Percentiles rank a stretch among this genome's conserved stretches.
These are phyloP conservation scores for Drosophila burlai DNA, from an alignment of 1,140 invertebrate species.

Conservation along the genomic window DNA sequence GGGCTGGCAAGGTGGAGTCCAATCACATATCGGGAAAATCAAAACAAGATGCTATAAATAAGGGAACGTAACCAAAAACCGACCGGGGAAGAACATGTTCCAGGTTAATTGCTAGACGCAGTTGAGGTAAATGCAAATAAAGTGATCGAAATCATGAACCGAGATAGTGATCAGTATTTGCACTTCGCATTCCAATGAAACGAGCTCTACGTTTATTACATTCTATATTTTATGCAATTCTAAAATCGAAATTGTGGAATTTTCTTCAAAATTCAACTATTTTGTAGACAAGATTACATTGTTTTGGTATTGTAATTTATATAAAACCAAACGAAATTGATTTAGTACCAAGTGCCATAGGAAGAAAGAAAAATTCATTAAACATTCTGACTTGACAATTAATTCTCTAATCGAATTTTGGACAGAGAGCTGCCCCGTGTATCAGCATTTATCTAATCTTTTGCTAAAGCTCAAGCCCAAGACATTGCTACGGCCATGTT, in stretches of 20 bases:
- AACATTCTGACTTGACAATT: slow-evolving; percentile 43
- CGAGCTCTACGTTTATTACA: no score
- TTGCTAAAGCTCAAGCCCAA: neutral
- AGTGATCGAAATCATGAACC: slow-evolving; percentile 15
- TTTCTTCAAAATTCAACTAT: neutral
- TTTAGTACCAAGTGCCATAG: neutral
- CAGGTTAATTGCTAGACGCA: slow-evolving; percentile 39
- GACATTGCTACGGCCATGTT: slow-evolving; percentile 1
- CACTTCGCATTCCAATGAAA: slow-evolving; percentile 10
- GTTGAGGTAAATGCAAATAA: slow-evolving; percentile 13
- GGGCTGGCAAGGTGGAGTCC: slow-evolving; percentile 13
- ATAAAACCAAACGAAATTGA: slow-evolving; percentile 3
- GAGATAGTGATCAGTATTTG: slow-evolving; percentile 20
- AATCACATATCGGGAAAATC: slow-evolving; percentile 21
- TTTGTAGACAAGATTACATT: neutral
- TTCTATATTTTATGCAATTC: no score
- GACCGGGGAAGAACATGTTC: slow-evolving; percentile 15
- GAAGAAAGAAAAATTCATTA: slow-evolving; percentile 1
- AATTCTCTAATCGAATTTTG: slow-evolving; percentile 8
- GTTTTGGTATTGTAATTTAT: neutral
- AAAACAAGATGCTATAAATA: slow-evolving; percentile 26
- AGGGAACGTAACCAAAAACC: slow-evolving; percentile 18
- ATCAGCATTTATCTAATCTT: slow-evolving; percentile 44
- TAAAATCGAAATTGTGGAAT: neutral
- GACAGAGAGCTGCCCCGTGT: neutral